These are phyloP conservation scores for Tapera naevia DNA, from an alignment of 2,797 vertebrate genomes.

Conservation along the genomic window DNA sequence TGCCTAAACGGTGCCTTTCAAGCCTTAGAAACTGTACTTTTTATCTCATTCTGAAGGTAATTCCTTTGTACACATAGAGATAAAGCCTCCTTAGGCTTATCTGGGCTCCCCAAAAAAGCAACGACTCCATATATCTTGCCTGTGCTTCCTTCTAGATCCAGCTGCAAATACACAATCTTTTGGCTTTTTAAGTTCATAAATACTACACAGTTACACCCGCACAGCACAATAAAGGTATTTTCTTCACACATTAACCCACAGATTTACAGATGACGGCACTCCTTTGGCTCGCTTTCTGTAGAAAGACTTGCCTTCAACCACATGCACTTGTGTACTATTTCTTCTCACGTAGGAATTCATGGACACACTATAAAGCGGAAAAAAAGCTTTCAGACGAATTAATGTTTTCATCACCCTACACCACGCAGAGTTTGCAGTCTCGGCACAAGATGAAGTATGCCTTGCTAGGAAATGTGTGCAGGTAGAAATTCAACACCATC, in stretches of 20 bases:
- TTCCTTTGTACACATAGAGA: background rate
- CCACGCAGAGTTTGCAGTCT: background rate
- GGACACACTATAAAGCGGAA: background rate
- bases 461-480: background rate
- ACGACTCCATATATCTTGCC: background rate
- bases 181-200: background rate
- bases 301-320: background rate
- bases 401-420: conserved; percentile 20
- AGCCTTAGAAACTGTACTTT: conserved; percentile 29
- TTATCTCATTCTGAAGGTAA: conserved; percentile 10
- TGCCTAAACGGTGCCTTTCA: background rate
- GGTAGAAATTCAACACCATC: background rate
- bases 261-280: background rate
- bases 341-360: background rate
- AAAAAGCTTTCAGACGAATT: conserved; percentile 6
- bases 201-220: background rate
- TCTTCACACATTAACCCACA: background rate
- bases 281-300: background rate
- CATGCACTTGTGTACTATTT: fast-evolving
- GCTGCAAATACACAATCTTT: background rate
- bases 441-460: background rate
- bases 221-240: background rate
- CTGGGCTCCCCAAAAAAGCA: background rate
- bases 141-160: background rate
- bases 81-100: conserved; percentile 10